Evolutionary conservation across 2,797 vertebrate species (phyloP).

Genomic region (Hemitrygon akajei): DNA sequence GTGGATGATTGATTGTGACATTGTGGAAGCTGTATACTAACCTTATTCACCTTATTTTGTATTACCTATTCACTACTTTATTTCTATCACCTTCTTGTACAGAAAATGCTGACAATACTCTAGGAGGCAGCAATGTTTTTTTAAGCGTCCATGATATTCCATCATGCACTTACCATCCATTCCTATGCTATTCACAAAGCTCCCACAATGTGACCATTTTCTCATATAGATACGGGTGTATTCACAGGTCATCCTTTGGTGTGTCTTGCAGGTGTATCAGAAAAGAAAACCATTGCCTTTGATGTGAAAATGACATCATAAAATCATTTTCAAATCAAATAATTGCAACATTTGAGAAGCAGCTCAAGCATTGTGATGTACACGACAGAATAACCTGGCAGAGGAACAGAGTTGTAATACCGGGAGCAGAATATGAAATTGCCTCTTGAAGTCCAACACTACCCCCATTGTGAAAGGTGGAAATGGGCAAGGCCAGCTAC

Average conservation of each 20-base stretch:
- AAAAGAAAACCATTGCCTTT: neutral
- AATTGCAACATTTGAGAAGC: neutral
- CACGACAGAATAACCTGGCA: neutral
- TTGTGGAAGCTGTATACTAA: neutral
- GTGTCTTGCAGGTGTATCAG: neutral
- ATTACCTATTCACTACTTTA: neutral
- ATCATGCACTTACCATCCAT: neutral
- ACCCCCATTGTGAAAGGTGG: no score
- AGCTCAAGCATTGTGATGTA: neutral
- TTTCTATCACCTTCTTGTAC: neutral
- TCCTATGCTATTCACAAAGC: neutral
- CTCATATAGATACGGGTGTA: neutral
- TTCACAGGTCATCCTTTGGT: neutral
- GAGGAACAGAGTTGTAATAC: neutral
- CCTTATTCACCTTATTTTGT: neutral
- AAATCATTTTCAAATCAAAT: no score
- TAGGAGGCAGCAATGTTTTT: no score
- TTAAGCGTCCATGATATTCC: no score
- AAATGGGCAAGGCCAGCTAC: no score
- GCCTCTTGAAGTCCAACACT: no score
- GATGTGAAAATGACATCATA: neutral
- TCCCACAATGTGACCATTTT: neutral
- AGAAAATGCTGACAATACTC: no score
- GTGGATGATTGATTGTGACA: neutral
- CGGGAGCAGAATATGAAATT: neutral